Base-by-base conservation (phyloP, 30 jellyfish, hydroid and myxozoan genomes). In the Pelagia noctiluca region DNA sequence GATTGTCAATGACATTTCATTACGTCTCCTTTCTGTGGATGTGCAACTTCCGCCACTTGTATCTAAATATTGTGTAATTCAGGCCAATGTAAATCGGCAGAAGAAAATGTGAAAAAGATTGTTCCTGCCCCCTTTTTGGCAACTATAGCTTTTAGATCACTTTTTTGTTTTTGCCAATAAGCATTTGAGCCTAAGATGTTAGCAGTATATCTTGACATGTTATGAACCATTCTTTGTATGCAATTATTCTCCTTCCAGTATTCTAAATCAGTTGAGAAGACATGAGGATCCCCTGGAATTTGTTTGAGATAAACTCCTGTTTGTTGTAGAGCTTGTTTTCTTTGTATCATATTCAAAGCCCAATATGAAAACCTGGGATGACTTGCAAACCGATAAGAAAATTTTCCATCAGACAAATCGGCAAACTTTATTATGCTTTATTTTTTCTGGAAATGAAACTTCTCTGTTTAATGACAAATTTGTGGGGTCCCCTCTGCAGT, bases 291-390 rank as follows among this genome's bases (percentile, higher is more conserved):
- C 24, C 86, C 86, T 42, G 86, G 86, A 48, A 46, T 74, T 48
- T 74, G 86, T 48, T 74, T 74, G 5, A 74, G 76, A 49, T 53
- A 74, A 37, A 74, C 50, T 0, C 86, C 75, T 11, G 86, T 74
- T 74, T 74, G 86, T 38, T 74, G 86, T 30, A 74, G 33, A n/a
- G 60, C 72, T 50, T 75, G 1, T 74, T 74, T 74, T 19, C 86
- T 49, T 47, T 74, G 86, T 16, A 74, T 74, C 86, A 74, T 53
- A 74, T 74, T 74, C 86, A 74, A 74, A 30, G 86, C 86, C 86
- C 86, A 74, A 49, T 74, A 74, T 74, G 86, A 38, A 48, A 74
- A 74, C 33, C 86, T 74, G 0, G 86, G 86, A 28, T 74, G 86
- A 74, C 25, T 23, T 48, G 83, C 83, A 35, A 71, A 71, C 48